Conservation (phyloP, 2,113 vertebrate species). For the Phaethornis superciliosus region DNA sequence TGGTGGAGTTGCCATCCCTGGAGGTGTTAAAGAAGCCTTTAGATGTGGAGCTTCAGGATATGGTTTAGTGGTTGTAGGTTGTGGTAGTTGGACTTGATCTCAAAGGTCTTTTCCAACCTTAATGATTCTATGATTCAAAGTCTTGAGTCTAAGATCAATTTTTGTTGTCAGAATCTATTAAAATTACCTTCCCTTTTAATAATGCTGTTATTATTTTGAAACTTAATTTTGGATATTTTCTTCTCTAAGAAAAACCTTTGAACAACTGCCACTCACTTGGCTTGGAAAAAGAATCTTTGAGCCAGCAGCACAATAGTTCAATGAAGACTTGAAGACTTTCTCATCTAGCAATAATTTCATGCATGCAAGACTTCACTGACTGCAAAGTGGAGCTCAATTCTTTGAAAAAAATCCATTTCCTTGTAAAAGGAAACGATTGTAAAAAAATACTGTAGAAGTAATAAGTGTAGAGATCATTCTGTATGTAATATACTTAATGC, state of each 20-base stretch:
- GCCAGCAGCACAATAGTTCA: background rate
- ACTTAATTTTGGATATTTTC: background rate
- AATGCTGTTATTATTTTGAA: background rate
- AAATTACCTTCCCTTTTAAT: background rate
- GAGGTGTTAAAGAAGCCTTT: too few species aligned
- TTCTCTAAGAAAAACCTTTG: background rate
- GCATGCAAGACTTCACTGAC: background rate
- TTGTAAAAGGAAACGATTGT: background rate
- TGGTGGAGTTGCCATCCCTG: too few species aligned
- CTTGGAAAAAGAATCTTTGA: background rate
- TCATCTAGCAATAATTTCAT: background rate
- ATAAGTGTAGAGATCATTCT: background rate
- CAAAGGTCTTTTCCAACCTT: too few species aligned
- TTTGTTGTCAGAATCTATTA: background rate
- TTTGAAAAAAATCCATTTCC: background rate
- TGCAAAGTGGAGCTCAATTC: background rate
- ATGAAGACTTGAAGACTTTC: background rate
- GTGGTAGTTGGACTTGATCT: too few species aligned
- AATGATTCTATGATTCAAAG: background rate
- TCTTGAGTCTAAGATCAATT: background rate
- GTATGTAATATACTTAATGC: background rate
- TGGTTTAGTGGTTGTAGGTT: too few species aligned
- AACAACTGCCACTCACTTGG: background rate
- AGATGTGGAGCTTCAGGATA: too few species aligned
- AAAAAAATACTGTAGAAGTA: background rate